Conservation (phyloP, 30 jellyfish, hydroid and myxozoan genomes). For the Cassiopea xamachana region DNA sequence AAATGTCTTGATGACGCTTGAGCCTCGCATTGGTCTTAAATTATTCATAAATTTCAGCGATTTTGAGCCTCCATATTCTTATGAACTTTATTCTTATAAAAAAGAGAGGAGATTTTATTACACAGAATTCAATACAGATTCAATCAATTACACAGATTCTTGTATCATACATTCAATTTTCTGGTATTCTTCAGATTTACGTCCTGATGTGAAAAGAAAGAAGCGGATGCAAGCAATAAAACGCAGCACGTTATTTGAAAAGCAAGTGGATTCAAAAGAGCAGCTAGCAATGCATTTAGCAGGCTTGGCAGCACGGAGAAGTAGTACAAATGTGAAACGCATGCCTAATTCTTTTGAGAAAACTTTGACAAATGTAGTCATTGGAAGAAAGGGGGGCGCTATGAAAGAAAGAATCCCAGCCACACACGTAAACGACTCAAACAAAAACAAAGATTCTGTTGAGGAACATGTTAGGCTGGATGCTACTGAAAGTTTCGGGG, state of each 20-base stretch:
- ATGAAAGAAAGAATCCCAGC: neutral
- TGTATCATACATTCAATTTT: neutral
- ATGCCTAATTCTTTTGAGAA: neutral
- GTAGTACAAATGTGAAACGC: neutral
- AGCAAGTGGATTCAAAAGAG: constrained; percentile 17
- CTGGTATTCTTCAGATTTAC: constrained; percentile 22
- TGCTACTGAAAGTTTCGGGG: neutral
- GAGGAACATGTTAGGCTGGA: neutral
- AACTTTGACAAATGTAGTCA: neutral
- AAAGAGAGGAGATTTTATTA: no score
- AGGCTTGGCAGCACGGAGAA: constrained; percentile 48
- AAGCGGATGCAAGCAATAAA: constrained; percentile 47
- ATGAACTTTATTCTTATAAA: no score
- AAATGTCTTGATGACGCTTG: no score
- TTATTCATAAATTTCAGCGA: no score
- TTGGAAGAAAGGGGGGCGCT: constrained; percentile 4
- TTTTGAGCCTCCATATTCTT: no score
- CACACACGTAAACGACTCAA: neutral
- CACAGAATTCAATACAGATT: no score
- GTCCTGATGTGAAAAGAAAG: constrained; percentile 73
- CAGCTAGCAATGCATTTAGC: constrained; percentile 51
- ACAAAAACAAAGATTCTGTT: neutral
- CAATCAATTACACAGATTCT: no score
- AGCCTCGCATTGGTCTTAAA: no score
- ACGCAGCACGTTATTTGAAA: constrained; percentile 59